Conservation (phyloP, 2,797 vertebrate genomes). For the Anolis apletophallus region DNA sequence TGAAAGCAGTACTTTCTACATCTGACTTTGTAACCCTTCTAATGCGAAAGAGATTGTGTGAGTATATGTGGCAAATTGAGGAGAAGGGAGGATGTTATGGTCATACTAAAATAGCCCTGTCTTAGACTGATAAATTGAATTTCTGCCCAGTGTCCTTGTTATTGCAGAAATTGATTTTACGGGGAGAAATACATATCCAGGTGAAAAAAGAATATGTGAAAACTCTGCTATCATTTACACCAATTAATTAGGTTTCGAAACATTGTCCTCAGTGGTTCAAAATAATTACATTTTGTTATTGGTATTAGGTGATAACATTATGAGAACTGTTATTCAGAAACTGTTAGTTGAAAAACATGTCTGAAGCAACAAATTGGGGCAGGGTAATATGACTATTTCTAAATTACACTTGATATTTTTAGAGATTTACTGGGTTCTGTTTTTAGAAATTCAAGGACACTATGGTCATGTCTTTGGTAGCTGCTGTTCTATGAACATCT, state of each 20-base stretch:
- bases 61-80: neutral
- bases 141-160: constrained; percentile 26
- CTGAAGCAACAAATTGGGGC: neutral
- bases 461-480: neutral
- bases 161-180: constrained; percentile 7
- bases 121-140: constrained; percentile 22
- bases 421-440: neutral
- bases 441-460: neutral
- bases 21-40: neutral
- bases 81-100: neutral
- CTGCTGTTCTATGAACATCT: neutral
- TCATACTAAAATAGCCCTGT: neutral
- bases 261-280: constrained; percentile 13
- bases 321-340: neutral
- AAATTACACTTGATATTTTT: constrained; percentile 4
- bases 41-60: no score
- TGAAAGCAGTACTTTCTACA: neutral
- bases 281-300: constrained; percentile 16
- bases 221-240: neutral
- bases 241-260: neutral
- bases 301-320: neutral
- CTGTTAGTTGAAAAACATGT: neutral
- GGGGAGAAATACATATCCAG: neutral
- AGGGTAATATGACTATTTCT: neutral
- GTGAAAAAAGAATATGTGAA: constrained; percentile 27